These are phyloP conservation scores for Tridacna crocea DNA, from an alignment of 2,888 invertebrate genomes.

Conservation along the genomic window DNA sequence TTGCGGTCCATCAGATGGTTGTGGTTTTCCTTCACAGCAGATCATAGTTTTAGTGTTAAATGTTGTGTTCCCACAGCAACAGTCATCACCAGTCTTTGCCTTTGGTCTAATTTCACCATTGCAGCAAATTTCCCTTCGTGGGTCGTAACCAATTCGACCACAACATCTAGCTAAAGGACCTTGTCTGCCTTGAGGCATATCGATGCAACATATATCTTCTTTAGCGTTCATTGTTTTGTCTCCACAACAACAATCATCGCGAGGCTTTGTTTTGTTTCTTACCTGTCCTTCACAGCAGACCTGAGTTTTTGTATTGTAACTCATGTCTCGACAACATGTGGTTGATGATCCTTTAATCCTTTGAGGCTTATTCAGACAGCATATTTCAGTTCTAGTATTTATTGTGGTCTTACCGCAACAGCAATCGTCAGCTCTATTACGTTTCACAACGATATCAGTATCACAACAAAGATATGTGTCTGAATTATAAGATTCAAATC, in stretches of 20 bases:
- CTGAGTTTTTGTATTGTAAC: slow-evolving; percentile 41
- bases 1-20: slow-evolving; percentile 38
- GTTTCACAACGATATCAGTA: slow-evolving; percentile 8
- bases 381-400: slow-evolving; percentile 33
- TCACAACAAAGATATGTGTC: slow-evolving; percentile 36
- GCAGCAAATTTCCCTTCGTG: slow-evolving; percentile 48
- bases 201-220: slow-evolving; percentile 46
- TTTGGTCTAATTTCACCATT: slow-evolving; percentile 45
- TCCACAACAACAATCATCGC: slow-evolving; percentile 53
- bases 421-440: slow-evolving; percentile 33
- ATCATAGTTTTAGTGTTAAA: slow-evolving; percentile 31
- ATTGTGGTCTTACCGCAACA: slow-evolving; percentile 40
- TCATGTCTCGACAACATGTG: slow-evolving; percentile 45
- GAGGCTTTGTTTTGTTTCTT: slow-evolving; percentile 35
- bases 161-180: slow-evolving; percentile 46
- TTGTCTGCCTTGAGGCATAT: slow-evolving; percentile 42
- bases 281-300: slow-evolving; percentile 48
- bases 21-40: slow-evolving; percentile 51
- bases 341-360: slow-evolving; percentile 24
- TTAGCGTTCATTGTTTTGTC: slow-evolving; percentile 41
- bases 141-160: slow-evolving; percentile 49
- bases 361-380: slow-evolving; percentile 28
- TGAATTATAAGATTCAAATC: slow-evolving; percentile 38
- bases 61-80: slow-evolving; percentile 55
- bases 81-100: slow-evolving; percentile 34